These are phyloP conservation scores for Cirrhinus mrigala DNA, from an alignment of 2,797 vertebrate genomes.

Conservation along the genomic window DNA sequence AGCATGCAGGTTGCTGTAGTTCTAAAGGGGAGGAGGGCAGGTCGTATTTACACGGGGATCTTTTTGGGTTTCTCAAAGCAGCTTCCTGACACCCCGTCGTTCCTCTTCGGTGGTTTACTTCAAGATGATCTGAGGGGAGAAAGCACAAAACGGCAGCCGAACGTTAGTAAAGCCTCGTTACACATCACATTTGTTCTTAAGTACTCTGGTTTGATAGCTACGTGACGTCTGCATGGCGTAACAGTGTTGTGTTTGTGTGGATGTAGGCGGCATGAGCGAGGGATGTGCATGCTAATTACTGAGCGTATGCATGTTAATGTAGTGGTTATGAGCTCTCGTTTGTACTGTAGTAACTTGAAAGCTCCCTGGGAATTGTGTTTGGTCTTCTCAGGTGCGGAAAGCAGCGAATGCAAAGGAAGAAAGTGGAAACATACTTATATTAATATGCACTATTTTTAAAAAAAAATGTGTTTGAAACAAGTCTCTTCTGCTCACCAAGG, in stretches of 20 bases:
- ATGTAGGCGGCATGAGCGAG: neutral
- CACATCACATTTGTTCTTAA: neutral
- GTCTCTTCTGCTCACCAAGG: neutral
- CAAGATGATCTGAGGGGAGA: slow-evolving; percentile 93
- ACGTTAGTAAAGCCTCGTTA: neutral
- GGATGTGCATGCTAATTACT: slow-evolving; percentile 6
- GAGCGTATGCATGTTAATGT: slow-evolving; percentile 16
- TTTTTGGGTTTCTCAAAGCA: slow-evolving; percentile 89
- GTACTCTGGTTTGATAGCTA: neutral
- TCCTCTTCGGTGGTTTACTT: slow-evolving; percentile 90
- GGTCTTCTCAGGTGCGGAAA: neutral
- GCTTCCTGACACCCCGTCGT: slow-evolving; percentile 87
- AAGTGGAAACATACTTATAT: neutral
- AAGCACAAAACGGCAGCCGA: neutral
- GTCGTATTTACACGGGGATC: slow-evolving; percentile 98
- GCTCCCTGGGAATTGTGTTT: neutral
- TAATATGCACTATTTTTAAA: neutral
- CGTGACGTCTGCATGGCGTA: neutral
- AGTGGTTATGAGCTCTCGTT: neutral
- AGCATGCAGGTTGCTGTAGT: slow-evolving; percentile 99
- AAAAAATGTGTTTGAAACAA: neutral
- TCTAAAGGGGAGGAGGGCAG: slow-evolving; percentile 93
- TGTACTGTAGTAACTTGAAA: neutral
- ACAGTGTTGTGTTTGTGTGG: neutral
- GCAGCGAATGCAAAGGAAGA: neutral